Percentiles rank a stretch among this genome's conserved stretches.
Conservation (phyloP, 2,888 invertebrate genomes). For the Cryptocephalus moraei region DNA sequence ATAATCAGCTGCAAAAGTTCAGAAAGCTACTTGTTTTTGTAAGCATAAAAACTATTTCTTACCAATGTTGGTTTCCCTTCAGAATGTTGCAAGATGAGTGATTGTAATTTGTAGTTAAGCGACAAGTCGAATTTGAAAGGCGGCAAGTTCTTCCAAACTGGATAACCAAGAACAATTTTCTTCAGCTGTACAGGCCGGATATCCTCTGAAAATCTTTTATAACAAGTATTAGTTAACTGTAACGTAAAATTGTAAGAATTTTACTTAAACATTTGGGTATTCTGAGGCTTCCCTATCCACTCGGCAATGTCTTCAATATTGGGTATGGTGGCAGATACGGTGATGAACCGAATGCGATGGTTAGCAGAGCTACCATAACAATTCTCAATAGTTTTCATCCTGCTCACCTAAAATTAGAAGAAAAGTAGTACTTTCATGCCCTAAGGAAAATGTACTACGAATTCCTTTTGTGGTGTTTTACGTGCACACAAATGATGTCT, state of each 20-base stretch:
- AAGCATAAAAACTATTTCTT: constrained; percentile 11
- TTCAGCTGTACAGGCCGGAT: constrained; percentile 64
- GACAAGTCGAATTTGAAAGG: constrained; percentile 68
- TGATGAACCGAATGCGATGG: constrained; percentile 51
- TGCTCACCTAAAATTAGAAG: constrained; percentile 33
- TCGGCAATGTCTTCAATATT: constrained; percentile 65
- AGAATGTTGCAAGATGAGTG: constrained; percentile 58
- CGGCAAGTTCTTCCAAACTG: constrained; percentile 41
- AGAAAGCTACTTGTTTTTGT: neutral
- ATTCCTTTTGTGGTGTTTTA: too few species aligned
- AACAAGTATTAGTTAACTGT: neutral
- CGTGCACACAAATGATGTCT: too few species aligned
- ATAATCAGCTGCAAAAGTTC: too few species aligned
- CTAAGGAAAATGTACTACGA: too few species aligned
- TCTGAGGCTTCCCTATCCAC: constrained; percentile 51
- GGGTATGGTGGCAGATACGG: constrained; percentile 69
- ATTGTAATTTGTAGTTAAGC: constrained; percentile 63
- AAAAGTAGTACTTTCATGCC: neutral
- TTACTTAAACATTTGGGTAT: constrained; percentile 42
- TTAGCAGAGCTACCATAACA: constrained; percentile 4
- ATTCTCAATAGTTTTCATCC: constrained; percentile 66
- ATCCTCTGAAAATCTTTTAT: constrained; percentile 55
- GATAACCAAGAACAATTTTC: constrained; percentile 62
- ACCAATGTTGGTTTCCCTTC: constrained; percentile 65
- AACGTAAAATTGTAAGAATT: neutral